Evolutionary conservation across 2,113 vertebrate genomes (phyloP).

Genomic region (Lynx canadensis): DNA sequence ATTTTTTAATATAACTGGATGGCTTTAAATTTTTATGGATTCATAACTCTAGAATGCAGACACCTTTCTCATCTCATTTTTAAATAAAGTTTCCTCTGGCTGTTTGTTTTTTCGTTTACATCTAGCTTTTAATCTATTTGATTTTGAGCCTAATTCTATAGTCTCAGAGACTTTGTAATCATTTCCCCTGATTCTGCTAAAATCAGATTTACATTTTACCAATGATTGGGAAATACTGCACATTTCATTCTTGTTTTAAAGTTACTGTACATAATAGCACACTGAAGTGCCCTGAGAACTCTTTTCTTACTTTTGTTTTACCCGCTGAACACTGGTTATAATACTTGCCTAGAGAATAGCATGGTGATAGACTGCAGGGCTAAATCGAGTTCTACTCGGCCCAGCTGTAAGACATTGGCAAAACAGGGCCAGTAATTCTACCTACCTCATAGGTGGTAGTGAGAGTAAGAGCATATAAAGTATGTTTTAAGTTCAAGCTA

Average conservation of each 20-base stretch:
- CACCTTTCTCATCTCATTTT: neutral
- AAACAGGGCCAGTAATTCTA: neutral
- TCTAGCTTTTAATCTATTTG: constrained; percentile 32
- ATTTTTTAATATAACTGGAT: neutral
- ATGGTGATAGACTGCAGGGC: neutral
- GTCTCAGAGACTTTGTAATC: neutral
- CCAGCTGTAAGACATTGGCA: neutral
- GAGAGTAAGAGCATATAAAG: neutral
- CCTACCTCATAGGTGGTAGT: neutral
- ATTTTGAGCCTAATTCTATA: neutral
- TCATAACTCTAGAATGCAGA: neutral
- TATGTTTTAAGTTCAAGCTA: neutral
- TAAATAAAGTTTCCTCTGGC: neutral
- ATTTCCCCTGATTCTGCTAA: neutral
- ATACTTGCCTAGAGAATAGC: neutral
- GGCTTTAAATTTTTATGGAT: neutral
- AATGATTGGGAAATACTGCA: neutral
- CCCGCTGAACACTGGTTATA: neutral
- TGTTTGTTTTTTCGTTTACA: constrained; percentile 1
- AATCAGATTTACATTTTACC: neutral
- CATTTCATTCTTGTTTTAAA: neutral
- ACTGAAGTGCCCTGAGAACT: neutral
- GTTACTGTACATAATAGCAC: neutral
- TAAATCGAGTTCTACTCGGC: neutral
- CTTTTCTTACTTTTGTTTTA: neutral